phyloP scores from a whole-genome alignment of 2,797 vertebrate species.

The Euthynnus affinis region DNA sequence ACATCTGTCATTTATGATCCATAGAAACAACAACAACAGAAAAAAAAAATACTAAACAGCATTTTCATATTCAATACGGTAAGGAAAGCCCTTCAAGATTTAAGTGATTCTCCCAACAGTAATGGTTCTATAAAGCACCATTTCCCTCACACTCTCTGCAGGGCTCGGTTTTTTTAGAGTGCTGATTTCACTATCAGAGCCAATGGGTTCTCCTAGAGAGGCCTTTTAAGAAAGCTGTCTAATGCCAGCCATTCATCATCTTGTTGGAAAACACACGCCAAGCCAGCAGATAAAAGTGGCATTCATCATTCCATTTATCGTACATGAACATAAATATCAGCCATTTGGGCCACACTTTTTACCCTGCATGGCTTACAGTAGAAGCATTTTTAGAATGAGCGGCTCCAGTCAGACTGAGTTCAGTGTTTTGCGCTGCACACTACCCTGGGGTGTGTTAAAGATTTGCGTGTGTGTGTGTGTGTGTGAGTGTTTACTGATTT shows the following conservation, averaged over 20 bases:
- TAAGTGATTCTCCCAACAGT: background rate
- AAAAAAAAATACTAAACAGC: background rate
- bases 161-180: conserved; percentile 49
- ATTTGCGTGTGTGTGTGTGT: background rate
- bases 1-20: background rate
- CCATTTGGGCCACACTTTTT: conserved; percentile 58
- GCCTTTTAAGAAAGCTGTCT: conserved; percentile 77
- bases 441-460: conserved; percentile 24
- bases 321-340: conserved; percentile 74
- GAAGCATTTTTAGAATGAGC: conserved; percentile 52
- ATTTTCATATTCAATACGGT: background rate
- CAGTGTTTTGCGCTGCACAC: conserved; percentile 25
- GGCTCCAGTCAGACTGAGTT: conserved; percentile 59
- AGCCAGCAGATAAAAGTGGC: conserved; percentile 70
- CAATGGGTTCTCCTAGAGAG: conserved; percentile 65
- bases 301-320: conserved; percentile 77
- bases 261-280: conserved; percentile 70
- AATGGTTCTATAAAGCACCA: conserved; percentile 33
- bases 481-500: conserved; percentile 20
- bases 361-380: conserved; percentile 33
- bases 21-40: background rate
- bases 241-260: conserved; percentile 77
- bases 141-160: conserved; percentile 8
- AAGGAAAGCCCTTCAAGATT: conserved; percentile 4
- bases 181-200: conserved; percentile 59